Base-by-base conservation (phyloP, 2,113 vertebrate species). In the Chloropsis cyanopogon region DNA sequence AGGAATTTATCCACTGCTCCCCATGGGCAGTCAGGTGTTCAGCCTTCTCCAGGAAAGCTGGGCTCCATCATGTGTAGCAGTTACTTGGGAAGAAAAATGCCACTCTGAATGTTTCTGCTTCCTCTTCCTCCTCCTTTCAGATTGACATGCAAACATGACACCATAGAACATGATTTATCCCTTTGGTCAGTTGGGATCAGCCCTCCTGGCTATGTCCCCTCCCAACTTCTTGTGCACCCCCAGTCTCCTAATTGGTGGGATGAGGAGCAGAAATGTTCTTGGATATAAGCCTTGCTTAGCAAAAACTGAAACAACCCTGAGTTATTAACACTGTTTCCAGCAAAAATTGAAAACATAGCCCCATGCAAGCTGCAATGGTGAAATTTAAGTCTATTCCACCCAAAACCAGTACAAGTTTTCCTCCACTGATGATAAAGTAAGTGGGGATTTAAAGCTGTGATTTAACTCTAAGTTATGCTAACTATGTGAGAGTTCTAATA, bases 41-140 rank as follows among this genome's bases (percentile, higher is more conserved):
- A 47, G n/a, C 28, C 12, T 41, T 33, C 39, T 41, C 56, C 8
- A 24, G 73, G 65, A 79, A 70, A 63, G 41, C 15, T 0, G 0
- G 12, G 28, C n/a, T 79, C 29, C 7, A 10, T 39, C 3, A 0
- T 28, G n/a, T 14, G 5, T n/a, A 24, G 23, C 1, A 1, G 11
- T 47, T 61, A 20, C 8, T 46, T 70, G 54, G 28, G 23, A 53
- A n/a, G 19, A 33, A 59, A 53, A 53, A 61, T 26, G 13, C 39
- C 10, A 28, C 7, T 46, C 26, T 33, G 11, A 46, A 29, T 53
- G 18, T 46, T 61, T 78, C 47, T 61, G 39, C 64, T 52, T 78
- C 23, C 26, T 60, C 31, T 19, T 70, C 10, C 25, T 41, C 3
- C 21, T 68, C 26, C 39, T 61, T 61, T 61, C 23, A 61, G n/a